Base-by-base conservation (phyloP, 2,888 invertebrate species). In the Orthonevra nobilis region DNA sequence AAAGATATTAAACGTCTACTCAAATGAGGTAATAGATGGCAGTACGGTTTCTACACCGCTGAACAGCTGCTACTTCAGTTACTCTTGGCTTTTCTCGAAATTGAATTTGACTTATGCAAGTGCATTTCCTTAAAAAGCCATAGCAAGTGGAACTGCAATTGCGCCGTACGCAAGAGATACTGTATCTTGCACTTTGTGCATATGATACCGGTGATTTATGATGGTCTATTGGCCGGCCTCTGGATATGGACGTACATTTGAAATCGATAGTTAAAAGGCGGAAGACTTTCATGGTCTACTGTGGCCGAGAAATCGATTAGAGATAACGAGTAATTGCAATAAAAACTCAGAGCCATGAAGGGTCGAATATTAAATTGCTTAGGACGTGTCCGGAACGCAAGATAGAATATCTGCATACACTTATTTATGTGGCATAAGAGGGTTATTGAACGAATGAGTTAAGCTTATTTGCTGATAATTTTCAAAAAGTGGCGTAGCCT, bases 171-270 rank as follows among this genome's bases (percentile, higher is more conserved):
- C 32, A 40, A 30, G n/a, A 1, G 40, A 61, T 61, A 68, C 54
- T 42, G 69, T 56, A 28, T 69, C 40, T 63, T 34, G 61, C 34
- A 61, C 15, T 52, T 44, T 19, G 46, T 46, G 46, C 36, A 56
- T 61, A 40, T 52, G 50, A 68, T 68, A 68, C 46, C 69, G 61
- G 61, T 69, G 61, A 61, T 69, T 61, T 61, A 75, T 75, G 61
- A 46, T 28, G 54, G 54, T 52, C 54, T 74, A 68, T 56, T 60
- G 61, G 60, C 32, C 38, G 38, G 26, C 26, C 38, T 60, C 20
- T 60, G 40, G 3, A 26, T 38, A 30, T 69, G 23, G 61, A 32
- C 46, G 15, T 32, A 36, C n/a, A 46, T 34, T 61, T 46, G 68
- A 68, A 74, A 60, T 60, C 44, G 44, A 60, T 60, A 46, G 60